These are phyloP conservation scores for Oryzias sinensis DNA, from an alignment of 2,797 vertebrate genomes.

Conservation along the genomic window DNA sequence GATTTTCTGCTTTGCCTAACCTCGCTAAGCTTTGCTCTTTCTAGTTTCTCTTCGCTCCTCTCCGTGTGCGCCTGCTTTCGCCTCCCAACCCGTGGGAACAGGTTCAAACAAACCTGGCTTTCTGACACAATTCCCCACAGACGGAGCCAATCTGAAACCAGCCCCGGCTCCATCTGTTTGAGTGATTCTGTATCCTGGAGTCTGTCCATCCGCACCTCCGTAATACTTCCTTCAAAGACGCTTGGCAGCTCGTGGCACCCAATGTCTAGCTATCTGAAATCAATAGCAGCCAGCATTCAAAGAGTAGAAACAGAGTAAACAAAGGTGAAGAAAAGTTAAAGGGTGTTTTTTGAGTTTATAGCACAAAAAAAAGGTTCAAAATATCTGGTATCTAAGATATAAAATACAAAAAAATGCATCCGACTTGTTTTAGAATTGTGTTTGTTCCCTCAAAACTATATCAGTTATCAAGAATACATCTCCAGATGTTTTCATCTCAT, in stretches of 20 bases:
- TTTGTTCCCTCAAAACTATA: too few relatives aligned
- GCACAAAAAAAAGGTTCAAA: neutral
- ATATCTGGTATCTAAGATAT: too few relatives aligned
- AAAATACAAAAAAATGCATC: too few relatives aligned
- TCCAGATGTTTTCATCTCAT: too few relatives aligned
- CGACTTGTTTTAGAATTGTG: too few relatives aligned
- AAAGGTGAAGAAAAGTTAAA: neutral
- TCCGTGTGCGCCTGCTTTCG: constrained; percentile 15
- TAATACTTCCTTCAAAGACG: neutral
- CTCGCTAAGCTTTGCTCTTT: constrained; percentile 44
- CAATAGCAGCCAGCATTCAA: too few relatives aligned
- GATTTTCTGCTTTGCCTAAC: constrained; percentile 39
- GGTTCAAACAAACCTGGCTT: constrained; percentile 49
- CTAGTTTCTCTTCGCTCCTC: constrained; percentile 35
- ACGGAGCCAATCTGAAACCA: constrained; percentile 12
- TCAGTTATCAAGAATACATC: too few relatives aligned
- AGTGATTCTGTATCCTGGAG: constrained; percentile 4
- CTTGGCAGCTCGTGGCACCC: neutral
- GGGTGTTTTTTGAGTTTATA: neutral
- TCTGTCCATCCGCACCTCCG: neutral
- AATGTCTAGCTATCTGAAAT: too few relatives aligned
- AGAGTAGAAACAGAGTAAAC: neutral
- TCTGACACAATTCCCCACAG: constrained; percentile 35
- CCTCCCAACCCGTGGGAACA: constrained; percentile 23
- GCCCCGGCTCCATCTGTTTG: constrained; percentile 5